Percentiles rank a stretch among this genome's conserved stretches.
Evolutionary conservation across 2,797 vertebrate genomes (phyloP).

Genomic region (Thaleichthys pacificus): DNA sequence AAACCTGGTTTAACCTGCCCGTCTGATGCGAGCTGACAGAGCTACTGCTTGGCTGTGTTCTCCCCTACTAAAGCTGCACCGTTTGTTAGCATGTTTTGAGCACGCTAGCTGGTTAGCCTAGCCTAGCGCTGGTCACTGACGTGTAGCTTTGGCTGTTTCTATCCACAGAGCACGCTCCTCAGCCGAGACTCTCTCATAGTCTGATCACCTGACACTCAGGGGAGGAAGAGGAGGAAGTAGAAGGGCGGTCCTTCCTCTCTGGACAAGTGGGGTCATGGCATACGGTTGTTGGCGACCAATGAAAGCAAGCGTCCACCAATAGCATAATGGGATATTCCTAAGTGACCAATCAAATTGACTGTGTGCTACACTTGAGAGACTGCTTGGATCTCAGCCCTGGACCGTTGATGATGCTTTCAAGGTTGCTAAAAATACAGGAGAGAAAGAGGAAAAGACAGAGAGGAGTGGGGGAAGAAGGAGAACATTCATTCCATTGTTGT

Average conservation of each 20-base stretch:
- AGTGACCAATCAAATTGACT: not conserved
- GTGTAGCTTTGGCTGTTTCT: constrained; percentile 13
- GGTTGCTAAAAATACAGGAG: not conserved
- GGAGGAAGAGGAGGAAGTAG: not conserved
- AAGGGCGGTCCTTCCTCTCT: not conserved
- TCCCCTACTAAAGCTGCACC: constrained; percentile 15
- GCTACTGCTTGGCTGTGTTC: constrained; percentile 1
- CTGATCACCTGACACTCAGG: constrained; percentile 48
- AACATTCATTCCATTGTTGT: constrained; percentile 46
- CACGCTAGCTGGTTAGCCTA: not conserved
- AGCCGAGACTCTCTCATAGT: constrained; percentile 77
- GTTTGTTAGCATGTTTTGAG: constrained; percentile 9
- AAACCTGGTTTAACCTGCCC: not conserved
- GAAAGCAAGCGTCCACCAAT: not conserved
- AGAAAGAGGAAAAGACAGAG: not conserved
- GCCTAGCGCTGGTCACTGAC: not conserved
- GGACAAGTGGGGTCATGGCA: not conserved
- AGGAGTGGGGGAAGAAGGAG: no score
- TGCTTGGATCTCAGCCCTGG: not conserved
- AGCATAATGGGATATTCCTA: not conserved
- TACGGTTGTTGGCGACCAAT: not conserved
- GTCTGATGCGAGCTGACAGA: not conserved
- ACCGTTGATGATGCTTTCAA: not conserved
- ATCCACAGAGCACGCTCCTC: constrained; percentile 71
- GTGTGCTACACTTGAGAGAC: not conserved